phyloP scores from a whole-genome alignment of 2,888 invertebrate species.

The Malthinus flaveolus region DNA sequence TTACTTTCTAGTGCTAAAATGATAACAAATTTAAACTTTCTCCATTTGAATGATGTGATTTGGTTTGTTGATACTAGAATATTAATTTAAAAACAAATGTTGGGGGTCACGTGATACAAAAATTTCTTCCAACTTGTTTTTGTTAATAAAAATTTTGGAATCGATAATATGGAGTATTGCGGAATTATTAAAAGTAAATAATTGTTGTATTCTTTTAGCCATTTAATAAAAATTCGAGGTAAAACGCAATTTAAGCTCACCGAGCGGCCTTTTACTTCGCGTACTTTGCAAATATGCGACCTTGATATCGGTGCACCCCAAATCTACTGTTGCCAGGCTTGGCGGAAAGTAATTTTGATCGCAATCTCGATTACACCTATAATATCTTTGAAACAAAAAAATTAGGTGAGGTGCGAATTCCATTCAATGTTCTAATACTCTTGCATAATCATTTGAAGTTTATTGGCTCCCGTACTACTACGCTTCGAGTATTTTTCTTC shows the following conservation, averaged over 20 bases:
- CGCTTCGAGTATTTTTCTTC: neutral
- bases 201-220: no score
- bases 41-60: neutral
- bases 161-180: neutral
- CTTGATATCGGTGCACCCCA: slow-evolving; percentile 40
- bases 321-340: slow-evolving; percentile 51
- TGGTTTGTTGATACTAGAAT: no score
- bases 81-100: no score
- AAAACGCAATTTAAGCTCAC: slow-evolving; percentile 3
- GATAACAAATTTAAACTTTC: slow-evolving; percentile 7
- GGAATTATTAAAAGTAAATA: neutral
- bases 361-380: slow-evolving; percentile 9
- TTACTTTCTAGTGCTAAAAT: slow-evolving; percentile 6
- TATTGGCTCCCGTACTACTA: slow-evolving; percentile 4
- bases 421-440: slow-evolving; percentile 4
- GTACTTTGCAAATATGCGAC: slow-evolving; percentile 50
- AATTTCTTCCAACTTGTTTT: slow-evolving; percentile 1
- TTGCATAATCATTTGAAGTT: slow-evolving; percentile 1
- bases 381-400: slow-evolving; percentile 11
- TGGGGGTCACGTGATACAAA: no score
- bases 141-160: neutral
- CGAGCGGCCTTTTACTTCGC: slow-evolving; percentile 25
- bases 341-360: slow-evolving; percentile 49
- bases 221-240: no score
- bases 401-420: slow-evolving; percentile 15